phyloP scores from a whole-genome alignment of 2,797 vertebrate species.

The Denticeps clupeoides region DNA sequence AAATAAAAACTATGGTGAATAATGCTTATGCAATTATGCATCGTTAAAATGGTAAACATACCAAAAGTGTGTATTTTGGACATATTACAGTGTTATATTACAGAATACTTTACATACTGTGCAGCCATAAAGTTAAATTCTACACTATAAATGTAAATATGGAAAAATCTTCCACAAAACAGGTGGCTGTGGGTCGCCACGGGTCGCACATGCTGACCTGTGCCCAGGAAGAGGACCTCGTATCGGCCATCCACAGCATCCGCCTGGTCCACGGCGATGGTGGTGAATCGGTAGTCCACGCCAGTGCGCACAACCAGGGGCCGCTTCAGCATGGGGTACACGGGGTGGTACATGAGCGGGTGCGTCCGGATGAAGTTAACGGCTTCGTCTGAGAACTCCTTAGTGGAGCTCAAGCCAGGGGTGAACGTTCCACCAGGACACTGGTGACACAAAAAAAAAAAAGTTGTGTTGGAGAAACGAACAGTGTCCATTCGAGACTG shows the following conservation, averaged over 20 bases:
- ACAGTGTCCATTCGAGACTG: not conserved
- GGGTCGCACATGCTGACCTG: slow-evolving; percentile 48
- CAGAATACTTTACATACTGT: too few species aligned
- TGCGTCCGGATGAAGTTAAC: slow-evolving; percentile 71
- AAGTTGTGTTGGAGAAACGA: not conserved
- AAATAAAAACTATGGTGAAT: too few species aligned
- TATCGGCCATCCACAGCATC: slow-evolving; percentile 74
- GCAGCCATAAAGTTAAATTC: too few species aligned
- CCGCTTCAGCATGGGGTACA: slow-evolving; percentile 69
- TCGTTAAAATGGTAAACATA: too few species aligned
- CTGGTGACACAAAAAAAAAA: slow-evolving; percentile 33
- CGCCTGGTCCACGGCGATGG: slow-evolving; percentile 71
- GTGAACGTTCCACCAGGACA: slow-evolving; percentile 77
- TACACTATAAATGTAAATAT: not conserved
- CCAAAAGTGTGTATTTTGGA: too few species aligned
- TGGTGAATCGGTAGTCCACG: slow-evolving; percentile 70
- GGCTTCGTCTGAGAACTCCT: slow-evolving; percentile 71
- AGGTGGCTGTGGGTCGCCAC: not conserved
- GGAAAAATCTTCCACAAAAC: not conserved
- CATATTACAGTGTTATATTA: too few species aligned
- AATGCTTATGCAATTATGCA: too few species aligned
- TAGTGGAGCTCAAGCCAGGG: slow-evolving; percentile 65
- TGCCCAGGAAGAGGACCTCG: slow-evolving; percentile 74
- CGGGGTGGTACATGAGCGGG: slow-evolving; percentile 70
- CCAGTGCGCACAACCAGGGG: slow-evolving; percentile 72